Conservation (phyloP, 2,888 invertebrate genomes). For the Diarsia dahlii region DNA sequence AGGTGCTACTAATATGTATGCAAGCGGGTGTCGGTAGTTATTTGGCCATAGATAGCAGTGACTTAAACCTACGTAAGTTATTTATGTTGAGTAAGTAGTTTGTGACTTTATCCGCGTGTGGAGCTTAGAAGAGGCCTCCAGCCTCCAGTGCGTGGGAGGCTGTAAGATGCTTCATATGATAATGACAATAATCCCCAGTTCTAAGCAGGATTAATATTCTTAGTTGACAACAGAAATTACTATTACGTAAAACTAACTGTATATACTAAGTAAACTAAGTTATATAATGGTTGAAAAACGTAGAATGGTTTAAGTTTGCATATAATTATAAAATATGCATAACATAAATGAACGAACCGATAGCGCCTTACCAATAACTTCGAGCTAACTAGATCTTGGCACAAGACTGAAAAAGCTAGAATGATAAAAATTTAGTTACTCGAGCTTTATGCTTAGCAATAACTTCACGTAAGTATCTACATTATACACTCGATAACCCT, state of each 20-base stretch:
- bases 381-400: slow-evolving; percentile 27
- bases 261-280: background rate
- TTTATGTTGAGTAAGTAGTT: slow-evolving; percentile 43
- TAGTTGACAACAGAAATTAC: slow-evolving; percentile 18
- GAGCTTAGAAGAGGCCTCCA: slow-evolving; percentile 34
- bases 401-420: slow-evolving; percentile 4
- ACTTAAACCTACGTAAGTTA: slow-evolving; percentile 29
- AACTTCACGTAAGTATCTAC: background rate
- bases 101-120: slow-evolving; percentile 38
- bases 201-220: slow-evolving; percentile 34
- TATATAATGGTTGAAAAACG: slow-evolving; percentile 18
- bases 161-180: slow-evolving; percentile 46
- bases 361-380: slow-evolving; percentile 27
- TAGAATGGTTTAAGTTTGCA: slow-evolving; percentile 2
- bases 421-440: background rate
- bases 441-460: slow-evolving; percentile 15
- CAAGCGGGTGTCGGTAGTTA: slow-evolving; percentile 43
- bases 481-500: background rate
- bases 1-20: slow-evolving; percentile 56
- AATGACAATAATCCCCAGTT: slow-evolving; percentile 42
- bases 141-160: slow-evolving; percentile 15
- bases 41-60: slow-evolving; percentile 30
- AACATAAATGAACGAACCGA: slow-evolving; percentile 5
- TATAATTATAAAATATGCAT: slow-evolving; percentile 29
- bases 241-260: too few species aligned